Percentiles rank a stretch among this genome's conserved stretches.
phyloP scores from a whole-genome alignment of 2,888 invertebrate species.

The Eristalinus sepulchralis region DNA sequence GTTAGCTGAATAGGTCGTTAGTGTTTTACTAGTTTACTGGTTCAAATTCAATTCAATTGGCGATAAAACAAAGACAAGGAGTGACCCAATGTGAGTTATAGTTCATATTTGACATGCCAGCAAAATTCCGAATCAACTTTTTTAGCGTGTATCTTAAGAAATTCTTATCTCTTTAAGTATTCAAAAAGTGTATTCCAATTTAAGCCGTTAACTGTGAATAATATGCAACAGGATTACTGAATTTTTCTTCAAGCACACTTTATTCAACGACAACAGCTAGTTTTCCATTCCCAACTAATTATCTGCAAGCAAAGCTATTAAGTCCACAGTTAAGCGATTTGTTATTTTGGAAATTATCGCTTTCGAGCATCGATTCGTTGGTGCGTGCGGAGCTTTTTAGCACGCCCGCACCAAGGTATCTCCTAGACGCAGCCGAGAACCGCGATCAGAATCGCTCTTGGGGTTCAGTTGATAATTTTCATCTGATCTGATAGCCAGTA shows the following conservation, averaged over 20 bases:
- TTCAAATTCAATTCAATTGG: too few relatives aligned
- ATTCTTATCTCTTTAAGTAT: too few relatives aligned
- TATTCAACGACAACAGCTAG: not conserved
- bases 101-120: too few relatives aligned
- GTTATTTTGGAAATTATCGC: not conserved
- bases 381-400: not conserved
- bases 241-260: not conserved
- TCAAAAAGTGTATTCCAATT: not conserved
- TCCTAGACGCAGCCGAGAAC: not conserved
- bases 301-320: not conserved
- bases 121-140: too few relatives aligned
- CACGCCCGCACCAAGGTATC: not conserved
- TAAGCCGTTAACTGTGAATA: not conserved
- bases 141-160: too few relatives aligned
- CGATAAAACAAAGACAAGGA: too few relatives aligned
- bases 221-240: not conserved
- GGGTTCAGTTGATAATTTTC: conserved; percentile 23
- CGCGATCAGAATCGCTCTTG: conserved; percentile 4
- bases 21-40: too few relatives aligned
- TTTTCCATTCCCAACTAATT: not conserved
- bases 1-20: too few relatives aligned
- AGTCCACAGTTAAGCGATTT: not conserved
- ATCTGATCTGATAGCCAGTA: conserved; percentile 13
- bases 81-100: too few relatives aligned
- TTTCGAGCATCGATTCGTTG: conserved; percentile 7